Conservation (phyloP, 2,113 vertebrate genomes). For the Megatriorchis doriae region DNA sequence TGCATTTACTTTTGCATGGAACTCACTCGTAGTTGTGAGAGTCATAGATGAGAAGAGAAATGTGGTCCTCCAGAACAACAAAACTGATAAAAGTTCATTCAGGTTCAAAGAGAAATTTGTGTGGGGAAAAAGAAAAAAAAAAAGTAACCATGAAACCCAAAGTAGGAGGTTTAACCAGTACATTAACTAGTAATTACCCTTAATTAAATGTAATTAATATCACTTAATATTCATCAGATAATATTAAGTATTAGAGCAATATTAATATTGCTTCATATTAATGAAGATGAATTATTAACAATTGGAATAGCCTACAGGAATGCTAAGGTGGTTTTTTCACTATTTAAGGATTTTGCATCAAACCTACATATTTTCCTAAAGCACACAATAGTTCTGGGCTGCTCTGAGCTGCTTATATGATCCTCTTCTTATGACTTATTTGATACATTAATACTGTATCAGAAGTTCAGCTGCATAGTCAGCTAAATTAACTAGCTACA, state of each 20-base stretch:
- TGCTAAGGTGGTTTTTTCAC: neutral
- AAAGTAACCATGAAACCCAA: neutral
- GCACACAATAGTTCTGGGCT: neutral
- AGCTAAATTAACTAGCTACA: neutral
- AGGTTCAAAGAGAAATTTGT: neutral
- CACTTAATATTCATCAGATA: neutral
- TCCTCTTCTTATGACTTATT: neutral
- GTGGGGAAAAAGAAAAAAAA: no score
- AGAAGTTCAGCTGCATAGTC: neutral
- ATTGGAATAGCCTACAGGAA: neutral
- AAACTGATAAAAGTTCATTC: neutral
- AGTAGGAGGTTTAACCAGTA: neutral
- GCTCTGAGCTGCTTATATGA: neutral
- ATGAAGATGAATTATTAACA: neutral
- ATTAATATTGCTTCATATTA: neutral
- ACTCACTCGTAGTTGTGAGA: neutral
- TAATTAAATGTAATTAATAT: conserved; percentile 15
- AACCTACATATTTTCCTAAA: neutral
- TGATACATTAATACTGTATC: neutral
- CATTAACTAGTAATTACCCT: neutral
- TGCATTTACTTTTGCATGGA: neutral
- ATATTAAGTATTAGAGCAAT: neutral
- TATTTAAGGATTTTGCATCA: neutral
- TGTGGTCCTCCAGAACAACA: neutral
- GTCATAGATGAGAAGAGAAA: neutral